These are phyloP conservation scores for Horisme vitalbata DNA, from an alignment of 2,888 invertebrate genomes.

Conservation along the genomic window DNA sequence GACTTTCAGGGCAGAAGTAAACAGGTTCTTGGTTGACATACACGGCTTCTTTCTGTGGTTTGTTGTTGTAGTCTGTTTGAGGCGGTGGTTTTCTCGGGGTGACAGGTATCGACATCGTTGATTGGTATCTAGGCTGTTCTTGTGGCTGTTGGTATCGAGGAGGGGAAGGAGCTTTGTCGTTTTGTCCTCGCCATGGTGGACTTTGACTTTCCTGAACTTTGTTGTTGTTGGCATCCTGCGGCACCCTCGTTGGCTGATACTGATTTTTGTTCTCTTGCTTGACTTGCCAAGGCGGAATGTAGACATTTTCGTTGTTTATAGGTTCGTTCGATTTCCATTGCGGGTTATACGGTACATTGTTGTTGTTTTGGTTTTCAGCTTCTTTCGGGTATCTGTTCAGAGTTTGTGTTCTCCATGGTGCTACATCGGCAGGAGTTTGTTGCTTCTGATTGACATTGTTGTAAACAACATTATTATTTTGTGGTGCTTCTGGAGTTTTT, in stretches of 20 bases:
- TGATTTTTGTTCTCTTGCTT: slow-evolving; percentile 58
- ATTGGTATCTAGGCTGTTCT: slow-evolving; percentile 70
- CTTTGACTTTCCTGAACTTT: slow-evolving; percentile 52
- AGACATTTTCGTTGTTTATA: slow-evolving; percentile 55
- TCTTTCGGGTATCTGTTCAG: slow-evolving; percentile 61
- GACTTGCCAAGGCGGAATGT: slow-evolving; percentile 53
- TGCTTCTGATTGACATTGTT: slow-evolving; percentile 53
- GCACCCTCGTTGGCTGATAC: slow-evolving; percentile 59
- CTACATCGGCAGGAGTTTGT: slow-evolving; percentile 52
- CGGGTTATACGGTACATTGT: slow-evolving; percentile 59
- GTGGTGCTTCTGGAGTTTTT: slow-evolving; percentile 56
- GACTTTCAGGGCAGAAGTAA: slow-evolving; percentile 73
- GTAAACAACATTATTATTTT: slow-evolving; percentile 55
- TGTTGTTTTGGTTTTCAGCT: slow-evolving; percentile 51
- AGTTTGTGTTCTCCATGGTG: slow-evolving; percentile 72
- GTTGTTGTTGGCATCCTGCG: slow-evolving; percentile 61
- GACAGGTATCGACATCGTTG: slow-evolving; percentile 76
- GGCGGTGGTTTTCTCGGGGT: slow-evolving; percentile 62
- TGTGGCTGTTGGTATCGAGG: slow-evolving; percentile 46
- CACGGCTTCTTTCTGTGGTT: slow-evolving; percentile 66
- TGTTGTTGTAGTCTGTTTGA: slow-evolving; percentile 58
- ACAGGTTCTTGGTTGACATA: slow-evolving; percentile 75
- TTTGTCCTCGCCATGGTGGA: slow-evolving; percentile 58
- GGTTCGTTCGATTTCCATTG: slow-evolving; percentile 65
- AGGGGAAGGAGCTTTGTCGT: slow-evolving; percentile 44